Conservation (phyloP, 1,140 invertebrate species). For the Microplitis demolitor region DNA sequence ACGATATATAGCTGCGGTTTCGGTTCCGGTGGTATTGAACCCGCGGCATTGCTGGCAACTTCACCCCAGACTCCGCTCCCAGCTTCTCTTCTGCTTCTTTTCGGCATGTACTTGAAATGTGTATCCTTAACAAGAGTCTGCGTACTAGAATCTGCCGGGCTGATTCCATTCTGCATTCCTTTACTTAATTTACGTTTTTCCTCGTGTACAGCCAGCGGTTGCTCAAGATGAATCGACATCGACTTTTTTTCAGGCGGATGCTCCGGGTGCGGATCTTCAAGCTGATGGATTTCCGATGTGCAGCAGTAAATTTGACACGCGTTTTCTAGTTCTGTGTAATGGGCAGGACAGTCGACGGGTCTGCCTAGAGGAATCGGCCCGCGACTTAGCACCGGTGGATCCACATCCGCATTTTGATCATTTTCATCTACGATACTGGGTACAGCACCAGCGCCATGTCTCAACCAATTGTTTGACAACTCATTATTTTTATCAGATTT, state of each 20-base stretch:
- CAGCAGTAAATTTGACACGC: constrained; percentile 56
- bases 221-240: constrained; percentile 53
- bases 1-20: constrained; percentile 51
- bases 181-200: constrained; percentile 55
- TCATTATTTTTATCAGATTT: constrained; percentile 57
- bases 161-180: constrained; percentile 55
- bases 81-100: constrained; percentile 47
- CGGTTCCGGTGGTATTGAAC: constrained; percentile 52
- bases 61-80: constrained; percentile 53
- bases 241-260: constrained; percentile 55
- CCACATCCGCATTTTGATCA: constrained; percentile 50
- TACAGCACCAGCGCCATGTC: constrained; percentile 45
- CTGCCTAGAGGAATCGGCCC: constrained; percentile 47
- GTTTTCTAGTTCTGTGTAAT: constrained; percentile 52
- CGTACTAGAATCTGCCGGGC: constrained; percentile 54
- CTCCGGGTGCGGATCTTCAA: constrained; percentile 52
- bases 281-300: constrained; percentile 51
- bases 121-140: constrained; percentile 56
- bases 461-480: constrained; percentile 53
- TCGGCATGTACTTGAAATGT: constrained; percentile 55
- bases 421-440: constrained; percentile 56
- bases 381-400: constrained; percentile 39
- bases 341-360: constrained; percentile 47
- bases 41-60: constrained; percentile 54
- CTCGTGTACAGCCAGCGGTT: constrained; percentile 52